A percentile compares a stretch with the other conserved stretches of the same genome.
phyloP scores from a whole-genome alignment of 2,797 vertebrate genomes.

The Parauchenoglanis punctatus region DNA sequence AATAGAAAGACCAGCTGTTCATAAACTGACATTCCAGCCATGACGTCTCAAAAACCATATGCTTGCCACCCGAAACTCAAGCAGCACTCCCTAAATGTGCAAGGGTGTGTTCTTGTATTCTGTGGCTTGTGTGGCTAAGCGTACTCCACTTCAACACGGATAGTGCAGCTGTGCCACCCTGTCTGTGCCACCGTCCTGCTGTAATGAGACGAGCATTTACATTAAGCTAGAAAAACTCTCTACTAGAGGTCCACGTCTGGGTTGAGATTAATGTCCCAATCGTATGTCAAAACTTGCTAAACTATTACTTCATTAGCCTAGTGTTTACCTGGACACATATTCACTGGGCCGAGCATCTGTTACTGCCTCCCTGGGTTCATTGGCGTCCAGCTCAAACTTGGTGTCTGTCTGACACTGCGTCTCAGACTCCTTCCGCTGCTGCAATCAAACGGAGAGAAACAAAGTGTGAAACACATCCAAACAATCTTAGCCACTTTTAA shows the following conservation, averaged over 20 bases:
- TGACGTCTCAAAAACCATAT: conserved; percentile 24
- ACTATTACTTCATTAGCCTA: neutral
- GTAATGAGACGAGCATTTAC: neutral
- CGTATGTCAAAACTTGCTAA: neutral
- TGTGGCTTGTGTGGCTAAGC: neutral
- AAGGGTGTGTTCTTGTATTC: conserved; percentile 16
- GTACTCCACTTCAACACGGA: conserved; percentile 14
- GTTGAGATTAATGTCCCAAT: neutral
- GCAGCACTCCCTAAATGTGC: neutral
- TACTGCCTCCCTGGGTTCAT: conserved; percentile 81
- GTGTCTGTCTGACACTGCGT: conserved; percentile 95
- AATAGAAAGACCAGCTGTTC: conserved; percentile 39
- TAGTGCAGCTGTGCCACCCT: conserved; percentile 20
- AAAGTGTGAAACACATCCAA: conserved; percentile 14
- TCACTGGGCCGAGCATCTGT: conserved; percentile 81
- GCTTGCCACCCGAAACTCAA: neutral
- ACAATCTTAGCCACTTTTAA: conserved; percentile 6
- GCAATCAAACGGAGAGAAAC: conserved; percentile 27
- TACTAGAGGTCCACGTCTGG: neutral
- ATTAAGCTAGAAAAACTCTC: neutral
- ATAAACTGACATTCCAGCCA: conserved; percentile 11
- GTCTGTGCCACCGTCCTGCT: neutral
- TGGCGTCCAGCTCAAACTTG: conserved; percentile 86
- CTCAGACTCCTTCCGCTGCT: conserved; percentile 97
- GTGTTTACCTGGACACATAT: conserved; percentile 88